Base-by-base conservation (phyloP, 53 echinoderm and acorn worm genomes). In the Zoroaster sp. region DNA sequence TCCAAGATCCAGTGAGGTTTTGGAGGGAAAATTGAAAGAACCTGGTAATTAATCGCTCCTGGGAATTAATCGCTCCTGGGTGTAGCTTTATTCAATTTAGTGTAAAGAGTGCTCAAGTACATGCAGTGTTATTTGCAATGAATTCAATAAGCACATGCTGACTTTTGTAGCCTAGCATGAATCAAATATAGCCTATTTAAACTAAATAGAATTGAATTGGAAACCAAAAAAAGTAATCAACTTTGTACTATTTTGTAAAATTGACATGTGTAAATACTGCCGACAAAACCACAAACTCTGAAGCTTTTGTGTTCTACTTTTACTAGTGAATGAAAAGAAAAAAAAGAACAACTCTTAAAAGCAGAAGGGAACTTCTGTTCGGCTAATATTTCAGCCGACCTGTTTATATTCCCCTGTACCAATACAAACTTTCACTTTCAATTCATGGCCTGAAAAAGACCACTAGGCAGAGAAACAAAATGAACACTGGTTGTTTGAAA, bases 341-440 rank as follows among this genome's bases (percentile, higher is more conserved):
- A 47, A 30, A 43, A 37, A 47, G 14, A 28, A 4, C 47, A 3
- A 33, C 3, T 6, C 6, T 12, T 35, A 17, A 25, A 7, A 52
- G 21, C 1, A 18, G 34, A 76, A 76, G 49, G 21, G 15, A 65
- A 65, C 4, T 6, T 6, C 37, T 35, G 7, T 71, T 28, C 35
- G 32, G 71, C 18, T 36, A 37, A 28, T 36, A 35, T 36, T 38
- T 18, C 71, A 35, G 35, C 4, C 71, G 18, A 18, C 71, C 34
- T 18, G 20, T 28, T 38, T 17, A 28, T 32, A 17, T 32, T 31
- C 66, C 31, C 70, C 70, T 31, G 25, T 15, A 45, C 7, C 23
- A 34, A 47, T 35, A 66, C 14, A 85, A 46, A 85, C 85, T 85
- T 85, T 85, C 85, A 85, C 85, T 85, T 85, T 85, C 85, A 49